A percentile compares a stretch with the other conserved stretches of the same genome.
Conservation (phyloP, 2,797 vertebrate genomes). For the Helostoma temminkii region DNA sequence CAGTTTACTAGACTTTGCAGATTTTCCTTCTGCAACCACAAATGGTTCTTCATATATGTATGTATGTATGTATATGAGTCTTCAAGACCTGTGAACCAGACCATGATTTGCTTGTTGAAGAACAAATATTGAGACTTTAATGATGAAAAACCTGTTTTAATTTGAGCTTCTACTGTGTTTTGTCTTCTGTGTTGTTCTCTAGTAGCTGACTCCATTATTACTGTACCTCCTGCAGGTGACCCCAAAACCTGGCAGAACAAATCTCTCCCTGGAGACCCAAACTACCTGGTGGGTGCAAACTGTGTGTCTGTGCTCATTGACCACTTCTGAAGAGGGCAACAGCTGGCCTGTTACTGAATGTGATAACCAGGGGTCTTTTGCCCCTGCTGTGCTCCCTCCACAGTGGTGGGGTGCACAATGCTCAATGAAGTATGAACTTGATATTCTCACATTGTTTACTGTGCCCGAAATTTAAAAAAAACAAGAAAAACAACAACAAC, state of each 20-base stretch:
- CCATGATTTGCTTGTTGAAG: too few species aligned
- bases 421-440: conserved; percentile 87
- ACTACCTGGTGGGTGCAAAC: conserved; percentile 99
- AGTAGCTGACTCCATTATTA: conserved; percentile 66
- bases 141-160: background rate
- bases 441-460: conserved; percentile 84
- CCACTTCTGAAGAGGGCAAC: conserved; percentile 95
- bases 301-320: conserved; percentile 99
- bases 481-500: background rate
- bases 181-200: conserved; percentile 6
- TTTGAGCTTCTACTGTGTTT: background rate
- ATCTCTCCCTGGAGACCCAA: conserved; percentile 98
- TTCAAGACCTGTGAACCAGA: too few species aligned
- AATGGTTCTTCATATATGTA: too few species aligned
- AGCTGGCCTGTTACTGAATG: conserved; percentile 92
- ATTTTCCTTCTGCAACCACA: too few species aligned
- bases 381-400: conserved; percentile 54
- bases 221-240: conserved; percentile 89
- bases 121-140: too few species aligned
- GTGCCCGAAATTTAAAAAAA: conserved; percentile 61
- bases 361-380: conserved; percentile 74
- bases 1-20: too few species aligned
- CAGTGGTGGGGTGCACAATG: conserved; percentile 75
- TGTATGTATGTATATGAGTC: too few species aligned
- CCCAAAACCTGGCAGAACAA: conserved; percentile 99